These are phyloP conservation scores for Amphiprion percula DNA, from an alignment of 2,113 vertebrate species.

Conservation along the genomic window DNA sequence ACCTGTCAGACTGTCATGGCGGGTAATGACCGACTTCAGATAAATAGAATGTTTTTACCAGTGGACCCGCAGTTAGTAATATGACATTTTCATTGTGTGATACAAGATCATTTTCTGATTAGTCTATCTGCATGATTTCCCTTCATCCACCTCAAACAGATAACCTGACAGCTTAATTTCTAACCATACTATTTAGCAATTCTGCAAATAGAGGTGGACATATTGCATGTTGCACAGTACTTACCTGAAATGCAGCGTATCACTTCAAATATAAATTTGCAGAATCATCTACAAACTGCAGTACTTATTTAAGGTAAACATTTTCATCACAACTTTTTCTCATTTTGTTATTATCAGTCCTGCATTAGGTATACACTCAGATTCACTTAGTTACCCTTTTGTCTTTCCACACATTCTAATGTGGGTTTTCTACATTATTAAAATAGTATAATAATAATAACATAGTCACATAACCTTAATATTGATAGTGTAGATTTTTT, in stretches of 20 bases:
- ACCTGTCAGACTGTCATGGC: background rate
- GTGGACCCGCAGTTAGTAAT: no score
- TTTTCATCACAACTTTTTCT: background rate
- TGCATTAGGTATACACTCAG: background rate
- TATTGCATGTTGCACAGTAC: background rate
- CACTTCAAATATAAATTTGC: background rate
- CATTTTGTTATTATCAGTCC: background rate
- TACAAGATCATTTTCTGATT: background rate
- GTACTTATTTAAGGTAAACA: constrained; percentile 10
- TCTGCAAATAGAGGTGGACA: background rate
- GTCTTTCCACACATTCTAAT: background rate
- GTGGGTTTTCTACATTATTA: no score
- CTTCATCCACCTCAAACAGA: background rate
- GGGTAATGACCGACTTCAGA: no score
- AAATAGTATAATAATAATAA: no score
- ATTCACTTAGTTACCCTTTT: background rate
- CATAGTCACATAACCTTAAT: no score
- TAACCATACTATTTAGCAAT: background rate
- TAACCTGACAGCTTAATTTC: background rate
- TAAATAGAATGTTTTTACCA: no score
- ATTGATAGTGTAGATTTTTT: no score
- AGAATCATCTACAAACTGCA: background rate
- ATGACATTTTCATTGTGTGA: background rate
- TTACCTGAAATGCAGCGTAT: background rate
- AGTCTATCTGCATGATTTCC: background rate